Percentiles rank a stretch among this genome's conserved stretches.
These are phyloP conservation scores for Saturnia japonica DNA, from an alignment of 2,888 invertebrate species.

Conservation along the genomic window DNA sequence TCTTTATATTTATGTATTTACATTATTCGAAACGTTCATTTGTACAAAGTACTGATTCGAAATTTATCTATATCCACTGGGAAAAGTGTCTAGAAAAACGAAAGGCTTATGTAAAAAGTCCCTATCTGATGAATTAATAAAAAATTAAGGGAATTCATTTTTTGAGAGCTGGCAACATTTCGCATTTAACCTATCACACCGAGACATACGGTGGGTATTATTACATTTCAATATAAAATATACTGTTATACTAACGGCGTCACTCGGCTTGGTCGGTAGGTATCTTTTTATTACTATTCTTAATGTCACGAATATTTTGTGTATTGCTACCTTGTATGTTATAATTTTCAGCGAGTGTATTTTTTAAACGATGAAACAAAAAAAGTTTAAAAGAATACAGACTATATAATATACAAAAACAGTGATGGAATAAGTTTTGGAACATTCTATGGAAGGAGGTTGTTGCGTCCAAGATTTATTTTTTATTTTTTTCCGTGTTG, in stretches of 20 bases:
- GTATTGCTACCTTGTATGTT: neutral
- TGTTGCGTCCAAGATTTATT: constrained; percentile 12
- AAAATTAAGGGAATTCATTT: neutral
- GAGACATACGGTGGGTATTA: constrained; percentile 50
- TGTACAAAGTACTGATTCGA: too few species aligned
- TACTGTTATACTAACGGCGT: constrained; percentile 35
- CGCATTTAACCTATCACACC: neutral
- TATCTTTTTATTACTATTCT: constrained; percentile 35
- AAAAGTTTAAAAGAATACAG: neutral
- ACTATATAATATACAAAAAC: neutral
- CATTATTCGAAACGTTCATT: too few species aligned
- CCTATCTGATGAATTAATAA: neutral
- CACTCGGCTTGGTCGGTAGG: constrained; percentile 66
- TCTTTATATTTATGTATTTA: too few species aligned
- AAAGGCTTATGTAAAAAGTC: neutral
- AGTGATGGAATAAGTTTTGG: constrained; percentile 8
- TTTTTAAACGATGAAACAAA: neutral
- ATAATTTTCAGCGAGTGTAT: constrained; percentile 2
- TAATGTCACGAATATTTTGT: constrained; percentile 20
- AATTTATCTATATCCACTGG: too few species aligned
- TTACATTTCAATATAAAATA: constrained; percentile 26
- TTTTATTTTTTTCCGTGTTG: neutral
- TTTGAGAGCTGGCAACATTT: constrained; percentile 2
- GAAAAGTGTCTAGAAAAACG: neutral
- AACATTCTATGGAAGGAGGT: constrained; percentile 9